Conservation (phyloP, 2,888 invertebrate genomes). For the Phengaris alcon region DNA sequence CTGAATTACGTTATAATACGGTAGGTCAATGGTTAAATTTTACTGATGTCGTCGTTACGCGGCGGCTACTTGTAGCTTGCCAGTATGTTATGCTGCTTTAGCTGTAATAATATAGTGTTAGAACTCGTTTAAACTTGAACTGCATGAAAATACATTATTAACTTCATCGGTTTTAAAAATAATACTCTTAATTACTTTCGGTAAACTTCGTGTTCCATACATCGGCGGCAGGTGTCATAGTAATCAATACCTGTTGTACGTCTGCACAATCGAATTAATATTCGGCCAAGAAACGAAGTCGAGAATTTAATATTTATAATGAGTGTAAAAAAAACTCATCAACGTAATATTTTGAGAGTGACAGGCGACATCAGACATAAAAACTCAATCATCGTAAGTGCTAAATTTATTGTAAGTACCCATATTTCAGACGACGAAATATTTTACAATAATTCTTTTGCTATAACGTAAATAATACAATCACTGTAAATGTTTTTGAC, state of each 20-base stretch:
- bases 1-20: too few relatives aligned
- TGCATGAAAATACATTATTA: too few relatives aligned
- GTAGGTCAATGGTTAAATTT: too few relatives aligned
- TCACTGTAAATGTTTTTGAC: neutral
- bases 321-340: neutral
- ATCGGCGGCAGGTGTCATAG: too few relatives aligned
- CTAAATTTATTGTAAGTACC: neutral
- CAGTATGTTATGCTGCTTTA: too few relatives aligned
- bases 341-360: neutral
- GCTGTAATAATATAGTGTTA: too few relatives aligned
- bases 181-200: too few relatives aligned
- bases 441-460: slow-evolving; percentile 3
- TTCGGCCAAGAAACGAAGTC: neutral
- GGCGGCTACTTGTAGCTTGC: too few relatives aligned
- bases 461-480: neutral
- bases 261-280: neutral
- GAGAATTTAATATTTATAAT: neutral
- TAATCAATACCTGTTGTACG: neutral
- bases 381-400: slow-evolving; percentile 5
- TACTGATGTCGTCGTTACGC: too few relatives aligned
- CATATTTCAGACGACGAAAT: slow-evolving; percentile 1
- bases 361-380: slow-evolving; percentile 10
- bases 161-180: too few relatives aligned
- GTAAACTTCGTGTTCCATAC: too few relatives aligned
- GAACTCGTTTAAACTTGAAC: too few relatives aligned